A percentile compares a stretch with the other conserved stretches of the same genome.
phyloP scores from a whole-genome alignment of 2,113 vertebrate genomes.

The Hippocampus zosterae region DNA sequence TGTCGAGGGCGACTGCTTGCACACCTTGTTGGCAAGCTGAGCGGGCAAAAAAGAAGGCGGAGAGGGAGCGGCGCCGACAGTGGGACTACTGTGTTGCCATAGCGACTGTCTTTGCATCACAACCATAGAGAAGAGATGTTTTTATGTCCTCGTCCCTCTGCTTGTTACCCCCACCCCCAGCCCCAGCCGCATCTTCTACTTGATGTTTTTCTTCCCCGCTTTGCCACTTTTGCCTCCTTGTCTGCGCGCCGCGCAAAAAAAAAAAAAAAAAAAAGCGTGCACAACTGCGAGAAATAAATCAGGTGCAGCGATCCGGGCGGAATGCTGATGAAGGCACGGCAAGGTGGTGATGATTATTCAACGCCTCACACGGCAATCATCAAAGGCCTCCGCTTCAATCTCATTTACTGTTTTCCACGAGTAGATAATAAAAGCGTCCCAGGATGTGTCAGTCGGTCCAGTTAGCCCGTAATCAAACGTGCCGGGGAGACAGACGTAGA shows the following conservation, averaged over 20 bases:
- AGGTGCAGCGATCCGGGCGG: neutral
- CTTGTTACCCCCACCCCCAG: conserved; percentile 6
- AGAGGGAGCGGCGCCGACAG: conserved; percentile 59
- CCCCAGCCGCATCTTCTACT: conserved; percentile 7
- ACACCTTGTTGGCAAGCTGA: conserved; percentile 53
- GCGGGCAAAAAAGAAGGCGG: conserved; percentile 53
- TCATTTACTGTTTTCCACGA: conserved; percentile 20
- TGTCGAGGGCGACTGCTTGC: conserved; percentile 18
- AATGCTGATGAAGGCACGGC: conserved; percentile 3
- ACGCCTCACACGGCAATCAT: conserved; percentile 26
- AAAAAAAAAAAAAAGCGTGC: neutral
- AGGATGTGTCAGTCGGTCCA: conserved; percentile 27
- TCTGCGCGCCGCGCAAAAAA: neutral
- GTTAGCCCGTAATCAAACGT: conserved; percentile 48
- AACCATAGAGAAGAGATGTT: conserved; percentile 58
- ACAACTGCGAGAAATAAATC: neutral
- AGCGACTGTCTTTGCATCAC: conserved; percentile 74
- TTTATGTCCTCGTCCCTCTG: conserved; percentile 11
- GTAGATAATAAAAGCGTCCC: conserved; percentile 35
- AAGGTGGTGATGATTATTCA: conserved; percentile 24
- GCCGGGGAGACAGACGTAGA: conserved; percentile 35
- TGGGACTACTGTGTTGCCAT: conserved; percentile 73
- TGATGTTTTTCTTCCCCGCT: conserved; percentile 17
- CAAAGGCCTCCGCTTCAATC: conserved; percentile 18
- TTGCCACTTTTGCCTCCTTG: neutral